Base-by-base conservation (phyloP, 2,113 vertebrate genomes). In the Marmota flaviventris region DNA sequence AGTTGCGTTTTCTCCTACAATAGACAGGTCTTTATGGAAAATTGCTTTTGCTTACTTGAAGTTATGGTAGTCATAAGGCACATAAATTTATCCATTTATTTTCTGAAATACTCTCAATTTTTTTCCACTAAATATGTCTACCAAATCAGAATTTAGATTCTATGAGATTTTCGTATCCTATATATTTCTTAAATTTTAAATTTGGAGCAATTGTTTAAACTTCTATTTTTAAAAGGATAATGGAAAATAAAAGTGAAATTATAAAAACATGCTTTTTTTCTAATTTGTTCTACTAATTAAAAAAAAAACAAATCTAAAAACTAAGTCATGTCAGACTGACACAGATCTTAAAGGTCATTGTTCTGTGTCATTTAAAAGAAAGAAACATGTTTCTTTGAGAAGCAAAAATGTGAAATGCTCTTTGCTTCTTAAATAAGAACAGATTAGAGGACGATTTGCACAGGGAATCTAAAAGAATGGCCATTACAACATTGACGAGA, bases 31-130 rank as follows among this genome's bases (percentile, higher is more conserved):
- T 92, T 89, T 67, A 61, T 34, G 2, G 24, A 86, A 83, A 94
- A 94, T 79, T 86, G 75, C 5, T 48, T 94, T 82, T 67, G 2
- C 4, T 92, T 67, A 75, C 48, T 95, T 96, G 51, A 89, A 84
- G 24, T 51, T 70, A 73, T 93, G 70, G 51, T 27, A 92, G 53
- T 73, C 18, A n/a, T 45, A 24, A 48, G 53, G 13, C 22, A 85
- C 53, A 83, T 73, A 79, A 89, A 73, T 78, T 39, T 87, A 84
- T 48, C 13, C 37, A 8, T 48, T 86, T 67, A 61, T 70, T 70
- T 39, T 76, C 32, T 58, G 72, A 95, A 90, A 94, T 95, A 16
- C 29, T 95, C 42, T 76, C 53, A 63, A 65, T 42, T 67, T 85
- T 85, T 92, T 69, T 9, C 5, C 39, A 63, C 25, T 90, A 53